Base-by-base conservation (phyloP, 2,888 invertebrate genomes). In the Horisme vitalbata region DNA sequence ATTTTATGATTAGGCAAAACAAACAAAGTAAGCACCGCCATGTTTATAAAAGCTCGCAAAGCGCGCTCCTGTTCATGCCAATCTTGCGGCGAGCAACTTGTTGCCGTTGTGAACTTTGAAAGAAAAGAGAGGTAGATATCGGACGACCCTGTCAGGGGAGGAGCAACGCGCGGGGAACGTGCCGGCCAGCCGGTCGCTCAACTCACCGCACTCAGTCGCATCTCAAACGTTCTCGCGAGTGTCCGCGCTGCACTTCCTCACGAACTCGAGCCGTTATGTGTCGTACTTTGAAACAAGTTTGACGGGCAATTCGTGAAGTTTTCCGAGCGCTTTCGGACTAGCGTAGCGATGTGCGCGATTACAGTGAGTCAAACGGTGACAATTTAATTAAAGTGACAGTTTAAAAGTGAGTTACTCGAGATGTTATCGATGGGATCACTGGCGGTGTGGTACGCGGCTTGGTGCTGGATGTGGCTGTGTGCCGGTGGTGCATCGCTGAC, bases 31-130 rank as follows among this genome's bases (percentile, higher is more conserved):
- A 80, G 77, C 76, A 82, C 80, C 78, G 80, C 85, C 80, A 86
- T 88, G 85, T 85, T 88, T 87, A 86, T 87, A 85, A 87, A 89
- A 89, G 88, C 87, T 87, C 83, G 85, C 79, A 65, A 80, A 79
- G 87, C 83, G 78, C 85, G 87, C 87, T 89, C 76, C 88, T 83
- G 88, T 87, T 85, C 87, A 83, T 88, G 88, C 89, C 87, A 87
- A 88, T 88, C 87, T 88, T 76, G 83, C 71, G 80, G 84, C 79
- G 70, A 76, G 80, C 87, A 88, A 88, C 88, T 88, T 88, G 88
- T 88, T 88, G 89, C 88, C 83, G 83, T 75, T 82, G 83, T 82
- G 81, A 86, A 86, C 85, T 84, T 83, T 73, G 72, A 69, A 66
- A 59, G 49, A 72, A 80, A 63, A 61, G 83, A 76, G 84, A 81